A percentile compares a stretch with the other conserved stretches of the same genome.
Evolutionary conservation across 2,113 vertebrate genomes (phyloP).

Genomic region (Diphyllodes magnificus): DNA sequence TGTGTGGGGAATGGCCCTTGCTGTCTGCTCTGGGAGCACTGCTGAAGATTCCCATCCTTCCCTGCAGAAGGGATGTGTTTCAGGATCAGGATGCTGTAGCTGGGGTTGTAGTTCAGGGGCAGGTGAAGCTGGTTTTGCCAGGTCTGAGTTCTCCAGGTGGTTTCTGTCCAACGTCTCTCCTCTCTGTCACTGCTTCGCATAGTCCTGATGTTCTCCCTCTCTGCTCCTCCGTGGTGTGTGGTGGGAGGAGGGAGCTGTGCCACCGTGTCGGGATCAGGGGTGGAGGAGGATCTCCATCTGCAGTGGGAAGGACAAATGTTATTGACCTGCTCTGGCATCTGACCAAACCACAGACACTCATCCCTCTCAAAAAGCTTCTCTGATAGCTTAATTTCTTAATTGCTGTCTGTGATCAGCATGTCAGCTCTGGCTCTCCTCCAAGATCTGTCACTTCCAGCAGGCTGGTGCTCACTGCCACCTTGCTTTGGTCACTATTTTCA

Average conservation of each 20-base stretch:
- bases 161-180: not conserved
- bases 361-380: constrained; percentile 17
- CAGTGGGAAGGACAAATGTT: constrained; percentile 13
- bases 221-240: not conserved
- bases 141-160: not conserved
- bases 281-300: not conserved
- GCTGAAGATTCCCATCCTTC: not conserved
- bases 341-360: not conserved
- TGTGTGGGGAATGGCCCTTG: not conserved
- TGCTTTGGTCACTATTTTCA: not conserved
- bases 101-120: not conserved
- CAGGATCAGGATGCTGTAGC: not conserved
- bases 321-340: constrained; percentile 30
- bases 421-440: constrained; percentile 32
- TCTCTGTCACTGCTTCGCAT: too few relatives aligned
- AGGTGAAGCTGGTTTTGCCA: not conserved
- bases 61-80: not conserved
- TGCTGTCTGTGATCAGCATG: constrained; percentile 41
- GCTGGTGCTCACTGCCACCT: not conserved
- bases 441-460: constrained; percentile 3
- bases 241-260: not conserved
- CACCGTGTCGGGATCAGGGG: fast-evolving
- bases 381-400: constrained; percentile 59
- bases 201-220: not conserved
- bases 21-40: not conserved